Base-by-base conservation (phyloP, 2,113 vertebrate species). In the Heterotis niloticus region DNA sequence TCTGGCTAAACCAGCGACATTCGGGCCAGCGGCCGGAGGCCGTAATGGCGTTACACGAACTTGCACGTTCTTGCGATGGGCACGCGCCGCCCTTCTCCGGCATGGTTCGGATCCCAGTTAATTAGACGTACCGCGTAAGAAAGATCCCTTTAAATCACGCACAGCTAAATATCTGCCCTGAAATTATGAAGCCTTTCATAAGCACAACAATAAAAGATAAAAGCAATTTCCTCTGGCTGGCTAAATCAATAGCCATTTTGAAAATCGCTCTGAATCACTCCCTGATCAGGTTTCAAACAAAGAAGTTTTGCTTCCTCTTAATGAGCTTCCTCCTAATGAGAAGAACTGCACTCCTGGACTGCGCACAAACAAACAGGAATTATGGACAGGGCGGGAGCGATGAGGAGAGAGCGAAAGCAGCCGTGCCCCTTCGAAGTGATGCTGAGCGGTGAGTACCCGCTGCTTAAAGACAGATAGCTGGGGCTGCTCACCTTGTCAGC, bases 381-480 rank as follows among this genome's bases (percentile, higher is more conserved):
- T 65, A 66, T 23, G 23, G 51, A 64, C 66, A 57, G 64, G 3
- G n/a, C 9, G 4, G 26, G 51, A 60, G 51, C 28, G 44, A 13
- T 51, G 0, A 20, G 64, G 62, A 82, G 72, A 85, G 77, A 79
- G 83, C 79, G 28, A 65, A 72, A 13, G 68, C n/a, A 44, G 76
- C 82, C 83, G 82, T 82, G 81, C 75, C 84, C 81, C 59, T 62
- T 64, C 74, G 83, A 54, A 57, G 66, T 77, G 34, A 62, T 1
- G 72, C 82, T 67, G 70, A 87, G 78, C 68, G 79, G 77, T 82
- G 78, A 76, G 85, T 84, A 34, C 72, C 70, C 82, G 77, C 81
- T 74, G 64, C 54, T 76, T 78, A 78, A 79, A 88, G 86, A 89
- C 82, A 87, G 86, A 91, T 86, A 83, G 85, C 81, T 87, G 82